Evolutionary conservation across 2,797 vertebrate genomes (phyloP).

Genomic region (Euphonia xanthogaster): DNA sequence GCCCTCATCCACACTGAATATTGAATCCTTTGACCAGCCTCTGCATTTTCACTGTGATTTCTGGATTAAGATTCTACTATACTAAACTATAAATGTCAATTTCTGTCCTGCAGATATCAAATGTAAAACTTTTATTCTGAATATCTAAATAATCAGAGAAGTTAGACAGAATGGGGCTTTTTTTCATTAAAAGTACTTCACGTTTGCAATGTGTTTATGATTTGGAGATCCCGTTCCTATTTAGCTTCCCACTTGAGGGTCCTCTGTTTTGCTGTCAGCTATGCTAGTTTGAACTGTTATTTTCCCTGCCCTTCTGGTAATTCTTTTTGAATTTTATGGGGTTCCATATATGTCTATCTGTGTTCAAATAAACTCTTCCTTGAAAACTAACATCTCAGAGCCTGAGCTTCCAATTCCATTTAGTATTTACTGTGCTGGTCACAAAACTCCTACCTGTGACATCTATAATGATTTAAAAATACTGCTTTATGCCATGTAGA

Average conservation of each 20-base stretch:
- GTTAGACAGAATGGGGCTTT: neutral
- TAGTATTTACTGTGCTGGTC: neutral
- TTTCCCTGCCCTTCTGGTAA: neutral
- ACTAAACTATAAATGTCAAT: neutral
- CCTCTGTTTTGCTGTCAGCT: neutral
- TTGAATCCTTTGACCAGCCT: neutral
- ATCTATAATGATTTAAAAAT: neutral
- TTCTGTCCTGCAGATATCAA: neutral
- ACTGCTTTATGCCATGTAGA: neutral
- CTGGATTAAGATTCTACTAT: neutral
- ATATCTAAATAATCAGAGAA: neutral
- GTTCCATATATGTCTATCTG: neutral
- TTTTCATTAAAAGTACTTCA: neutral
- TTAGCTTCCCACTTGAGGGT: neutral
- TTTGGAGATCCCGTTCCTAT: neutral
- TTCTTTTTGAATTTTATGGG: neutral
- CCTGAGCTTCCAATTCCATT: neutral
- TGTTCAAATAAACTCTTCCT: neutral
- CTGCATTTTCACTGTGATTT: neutral
- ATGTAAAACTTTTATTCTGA: neutral
- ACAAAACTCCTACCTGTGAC: neutral
- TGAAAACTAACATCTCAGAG: neutral
- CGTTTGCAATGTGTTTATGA: neutral
- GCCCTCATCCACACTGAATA: neutral
- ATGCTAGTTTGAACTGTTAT: neutral